Conservation (phyloP, 2,113 vertebrate genomes). For the Osmerus eperlanus region DNA sequence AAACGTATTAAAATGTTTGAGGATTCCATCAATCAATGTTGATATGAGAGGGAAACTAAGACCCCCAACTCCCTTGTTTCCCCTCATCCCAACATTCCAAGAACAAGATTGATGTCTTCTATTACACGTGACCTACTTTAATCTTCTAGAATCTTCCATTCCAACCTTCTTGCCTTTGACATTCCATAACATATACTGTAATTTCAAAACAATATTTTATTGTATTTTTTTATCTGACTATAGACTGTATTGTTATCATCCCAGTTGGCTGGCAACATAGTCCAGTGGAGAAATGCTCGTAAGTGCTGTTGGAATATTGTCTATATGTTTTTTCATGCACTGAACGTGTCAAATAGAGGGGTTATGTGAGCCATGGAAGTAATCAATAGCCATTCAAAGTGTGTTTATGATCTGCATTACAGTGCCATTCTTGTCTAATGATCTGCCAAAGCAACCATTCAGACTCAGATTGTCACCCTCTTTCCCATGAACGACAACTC, state of each 20-base stretch:
- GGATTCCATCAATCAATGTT: neutral
- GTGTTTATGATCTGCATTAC: too few species aligned
- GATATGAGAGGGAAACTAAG: neutral
- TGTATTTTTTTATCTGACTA: neutral
- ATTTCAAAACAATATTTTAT: neutral
- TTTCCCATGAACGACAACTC: too few species aligned
- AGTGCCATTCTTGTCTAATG: too few species aligned
- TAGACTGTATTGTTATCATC: neutral
- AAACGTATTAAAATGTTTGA: too few species aligned
- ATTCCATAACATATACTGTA: neutral
- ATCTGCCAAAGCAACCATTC: too few species aligned
- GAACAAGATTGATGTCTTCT: neutral
- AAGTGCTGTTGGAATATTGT: neutral
- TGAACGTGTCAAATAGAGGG: neutral
- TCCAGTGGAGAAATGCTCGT: neutral
- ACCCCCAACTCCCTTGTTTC: too few species aligned
- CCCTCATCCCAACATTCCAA: too few species aligned
- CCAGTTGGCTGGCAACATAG: neutral
- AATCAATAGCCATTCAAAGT: neutral
- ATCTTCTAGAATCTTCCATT: neutral
- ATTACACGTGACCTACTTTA: neutral
- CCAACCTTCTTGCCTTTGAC: neutral
- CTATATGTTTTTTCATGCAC: neutral
- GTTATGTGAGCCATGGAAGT: neutral
- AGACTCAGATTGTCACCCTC: too few species aligned